Percentiles rank a stretch among this genome's conserved stretches.
Evolutionary conservation across 2,113 vertebrate genomes (phyloP).

Genomic region (Isurus oxyrinchus): DNA sequence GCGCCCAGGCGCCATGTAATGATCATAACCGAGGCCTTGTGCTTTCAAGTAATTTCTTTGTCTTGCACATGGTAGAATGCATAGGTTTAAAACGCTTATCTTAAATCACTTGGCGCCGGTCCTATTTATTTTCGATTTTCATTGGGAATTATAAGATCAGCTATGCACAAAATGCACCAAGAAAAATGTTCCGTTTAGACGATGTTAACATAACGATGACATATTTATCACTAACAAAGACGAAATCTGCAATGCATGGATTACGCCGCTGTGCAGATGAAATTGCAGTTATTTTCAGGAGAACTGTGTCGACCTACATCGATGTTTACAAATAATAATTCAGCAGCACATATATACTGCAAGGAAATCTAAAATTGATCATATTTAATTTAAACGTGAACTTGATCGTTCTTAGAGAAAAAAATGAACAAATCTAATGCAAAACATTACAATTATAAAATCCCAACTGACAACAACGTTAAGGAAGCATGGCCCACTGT

Average conservation of each 20-base stretch:
- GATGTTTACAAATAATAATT: background rate
- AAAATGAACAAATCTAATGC: slow-evolving; percentile 3
- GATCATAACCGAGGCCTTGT: slow-evolving; percentile 96
- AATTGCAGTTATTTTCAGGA: slow-evolving; percentile 5
- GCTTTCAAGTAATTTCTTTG: slow-evolving; percentile 44
- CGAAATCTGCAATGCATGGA: slow-evolving; percentile 7
- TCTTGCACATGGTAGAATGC: slow-evolving; percentile 31
- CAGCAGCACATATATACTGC: background rate
- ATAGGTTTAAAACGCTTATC: background rate
- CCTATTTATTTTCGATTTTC: slow-evolving; percentile 8
- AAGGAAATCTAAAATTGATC: slow-evolving; percentile 8
- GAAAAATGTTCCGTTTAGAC: background rate
- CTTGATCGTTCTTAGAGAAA: slow-evolving; percentile 27
- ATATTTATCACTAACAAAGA: slow-evolving; percentile 33
- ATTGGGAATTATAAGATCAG: background rate
- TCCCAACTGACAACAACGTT: background rate
- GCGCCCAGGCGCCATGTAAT: slow-evolving; percentile 70
- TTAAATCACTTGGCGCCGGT: background rate
- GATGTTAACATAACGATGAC: background rate
- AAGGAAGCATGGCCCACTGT: background rate
- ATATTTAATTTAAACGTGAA: slow-evolving; percentile 36
- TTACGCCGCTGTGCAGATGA: background rate
- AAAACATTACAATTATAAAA: background rate
- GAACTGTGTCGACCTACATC: background rate
- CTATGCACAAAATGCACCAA: background rate